phyloP scores from a whole-genome alignment of 2,888 invertebrate species.

The Anticlea derivata region DNA sequence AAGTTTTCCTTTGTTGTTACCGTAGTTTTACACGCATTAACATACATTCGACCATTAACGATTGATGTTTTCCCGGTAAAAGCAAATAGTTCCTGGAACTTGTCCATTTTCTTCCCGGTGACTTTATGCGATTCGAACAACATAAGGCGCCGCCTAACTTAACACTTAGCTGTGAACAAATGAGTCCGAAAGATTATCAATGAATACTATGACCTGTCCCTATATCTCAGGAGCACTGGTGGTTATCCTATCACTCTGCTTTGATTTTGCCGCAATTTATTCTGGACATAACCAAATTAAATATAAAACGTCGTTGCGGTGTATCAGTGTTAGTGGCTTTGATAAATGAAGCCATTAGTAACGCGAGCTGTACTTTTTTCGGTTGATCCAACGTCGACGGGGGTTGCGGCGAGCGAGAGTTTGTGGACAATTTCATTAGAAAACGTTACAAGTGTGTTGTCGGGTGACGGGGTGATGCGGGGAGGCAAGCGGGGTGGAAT shows the following conservation, averaged over 20 bases:
- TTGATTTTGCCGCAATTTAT: constrained; percentile 80
- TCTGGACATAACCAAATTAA: constrained; percentile 80
- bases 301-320: constrained; percentile 83
- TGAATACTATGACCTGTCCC: constrained; percentile 69
- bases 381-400: constrained; percentile 80
- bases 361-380: constrained; percentile 82
- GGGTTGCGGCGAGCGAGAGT: constrained; percentile 73
- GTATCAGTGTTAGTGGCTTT: constrained; percentile 84
- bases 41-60: constrained; percentile 38
- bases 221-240: constrained; percentile 69
- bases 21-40: constrained; percentile 38
- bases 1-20: constrained; percentile 44
- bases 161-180: constrained; percentile 76
- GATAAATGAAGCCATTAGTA: constrained; percentile 84
- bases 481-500: constrained; percentile 68
- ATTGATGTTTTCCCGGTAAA: constrained; percentile 50
- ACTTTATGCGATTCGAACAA: constrained; percentile 60
- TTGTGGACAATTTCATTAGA: constrained; percentile 84
- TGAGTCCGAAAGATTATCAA: constrained; percentile 75
- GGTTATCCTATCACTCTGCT: constrained; percentile 71
- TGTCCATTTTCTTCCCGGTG: constrained; percentile 49
- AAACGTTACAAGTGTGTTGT: constrained; percentile 80
- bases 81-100: constrained; percentile 45
- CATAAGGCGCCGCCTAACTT: constrained; percentile 60
- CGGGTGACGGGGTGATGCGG: constrained; percentile 72